Evolutionary conservation across 2,797 vertebrate genomes (phyloP), one percentile per base, ranked within the genome.

Genomic region (Phoxinus dragarum): DNA sequence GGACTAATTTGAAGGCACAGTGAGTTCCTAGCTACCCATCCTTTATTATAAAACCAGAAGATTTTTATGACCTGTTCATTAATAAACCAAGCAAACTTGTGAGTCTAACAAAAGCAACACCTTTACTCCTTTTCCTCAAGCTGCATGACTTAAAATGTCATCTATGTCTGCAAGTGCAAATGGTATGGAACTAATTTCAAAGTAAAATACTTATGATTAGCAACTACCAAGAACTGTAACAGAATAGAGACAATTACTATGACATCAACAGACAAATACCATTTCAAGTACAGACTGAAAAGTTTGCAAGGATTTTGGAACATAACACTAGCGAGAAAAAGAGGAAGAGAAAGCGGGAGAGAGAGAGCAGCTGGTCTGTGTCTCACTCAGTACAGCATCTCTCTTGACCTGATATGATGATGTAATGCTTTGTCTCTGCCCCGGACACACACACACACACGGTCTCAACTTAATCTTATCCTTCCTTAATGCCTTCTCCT

Each of bases 351-450:
- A 42, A 67, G 42, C 3, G n/a, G 36, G 44, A 42, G 36, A 56
- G 67, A 49, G 42, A n/a, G 4, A 23, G n/a, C 23, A 59, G 47
- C 34, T 81, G 80, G 49, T 71, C n/a, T 31, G 36, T 27, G 66
- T 80, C 27, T 36, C 44, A 38, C 64, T 80, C 11, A 40, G 11
- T 36, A 56, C 34, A 69, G 34, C 49, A 71, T 81, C 79, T 69
- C 47, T 40, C 66, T 54, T 81, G 66, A 69, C 79, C 34, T 27
- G 47, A 47, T 54, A 54, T 69, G 79, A 56, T 76, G 74, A 81
- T 81, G 80, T 81, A 81, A 81, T 71, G 79, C 47, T 81, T n/a
- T 9, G 9, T 10, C 21, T 56, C 54, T 56, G 54, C 56, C 3
- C 10, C 23, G 0, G 56, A 59, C 56, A 34, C 19, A 23, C 40